Conservation (phyloP, 2,113 vertebrate species). For the Chunga burmeisteri region DNA sequence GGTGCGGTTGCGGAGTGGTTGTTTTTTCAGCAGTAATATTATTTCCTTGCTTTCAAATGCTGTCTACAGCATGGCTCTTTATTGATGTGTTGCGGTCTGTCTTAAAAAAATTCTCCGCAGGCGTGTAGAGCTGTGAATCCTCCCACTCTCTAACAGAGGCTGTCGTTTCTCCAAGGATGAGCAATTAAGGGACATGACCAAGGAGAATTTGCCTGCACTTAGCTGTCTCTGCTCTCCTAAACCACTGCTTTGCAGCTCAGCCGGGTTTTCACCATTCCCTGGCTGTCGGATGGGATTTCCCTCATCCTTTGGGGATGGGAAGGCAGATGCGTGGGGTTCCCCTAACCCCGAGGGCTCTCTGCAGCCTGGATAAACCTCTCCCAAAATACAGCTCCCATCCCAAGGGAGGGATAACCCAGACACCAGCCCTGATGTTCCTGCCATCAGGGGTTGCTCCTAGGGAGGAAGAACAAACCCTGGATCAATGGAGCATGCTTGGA, state of each 20-base stretch:
- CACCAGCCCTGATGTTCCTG: background rate
- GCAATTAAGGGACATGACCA: background rate
- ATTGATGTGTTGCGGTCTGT: background rate
- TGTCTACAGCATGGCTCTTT: background rate
- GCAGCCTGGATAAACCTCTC: background rate
- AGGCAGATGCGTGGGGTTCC: background rate
- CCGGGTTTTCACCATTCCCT: rapidly evolving
- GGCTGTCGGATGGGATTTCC: background rate
- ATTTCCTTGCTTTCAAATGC: background rate
- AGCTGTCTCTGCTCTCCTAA: background rate
- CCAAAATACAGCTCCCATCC: background rate
- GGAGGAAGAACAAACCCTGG: background rate
- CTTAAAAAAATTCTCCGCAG: rapidly evolving
- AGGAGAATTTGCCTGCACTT: background rate
- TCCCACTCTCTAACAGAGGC: rapidly evolving
- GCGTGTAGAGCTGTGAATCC: rapidly evolving
- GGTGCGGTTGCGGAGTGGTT: background rate
- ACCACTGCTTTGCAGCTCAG: background rate
- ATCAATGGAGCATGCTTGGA: background rate
- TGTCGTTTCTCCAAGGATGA: background rate
- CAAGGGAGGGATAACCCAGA: background rate
- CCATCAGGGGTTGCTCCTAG: background rate
- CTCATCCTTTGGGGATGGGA: background rate
- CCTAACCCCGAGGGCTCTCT: rapidly evolving
- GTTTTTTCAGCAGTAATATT: background rate